These are phyloP conservation scores for Dendrocopos noguchii DNA, from an alignment of 2,113 vertebrate species.

Conservation along the genomic window DNA sequence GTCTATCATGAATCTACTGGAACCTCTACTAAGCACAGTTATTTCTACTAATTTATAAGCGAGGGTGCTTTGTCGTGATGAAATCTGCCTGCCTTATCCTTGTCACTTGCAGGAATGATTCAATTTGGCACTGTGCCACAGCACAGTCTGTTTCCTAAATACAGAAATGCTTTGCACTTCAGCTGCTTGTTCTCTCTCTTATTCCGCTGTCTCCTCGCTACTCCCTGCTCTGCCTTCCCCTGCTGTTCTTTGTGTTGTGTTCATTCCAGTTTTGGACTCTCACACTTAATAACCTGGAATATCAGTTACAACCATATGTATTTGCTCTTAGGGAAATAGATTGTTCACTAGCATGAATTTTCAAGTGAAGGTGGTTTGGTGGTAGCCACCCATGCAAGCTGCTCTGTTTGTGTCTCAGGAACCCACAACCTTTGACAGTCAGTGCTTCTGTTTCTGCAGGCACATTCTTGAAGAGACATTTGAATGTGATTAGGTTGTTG, in stretches of 20 bases:
- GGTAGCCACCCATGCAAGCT: neutral
- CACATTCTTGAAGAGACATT: neutral
- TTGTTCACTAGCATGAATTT: neutral
- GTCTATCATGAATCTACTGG: neutral
- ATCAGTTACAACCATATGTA: neutral
- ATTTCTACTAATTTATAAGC: neutral
- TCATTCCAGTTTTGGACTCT: neutral
- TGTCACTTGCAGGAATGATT: slow-evolving; percentile 31
- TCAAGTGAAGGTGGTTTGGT: neutral
- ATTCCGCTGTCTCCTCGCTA: neutral
- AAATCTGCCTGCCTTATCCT: slow-evolving; percentile 15
- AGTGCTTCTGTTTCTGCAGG: neutral
- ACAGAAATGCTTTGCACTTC: slow-evolving; percentile 38
- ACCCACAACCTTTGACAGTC: neutral
- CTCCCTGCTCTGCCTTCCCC: neutral
- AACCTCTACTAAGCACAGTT: neutral
- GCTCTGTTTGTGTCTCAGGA: neutral
- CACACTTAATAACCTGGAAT: slow-evolving; percentile 17
- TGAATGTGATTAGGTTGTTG: neutral
- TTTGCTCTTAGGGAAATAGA: neutral
- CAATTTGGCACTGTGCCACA: slow-evolving; percentile 38
- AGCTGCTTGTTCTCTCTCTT: slow-evolving; percentile 12
- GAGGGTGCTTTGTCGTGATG: neutral
- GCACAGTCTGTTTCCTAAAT: slow-evolving; percentile 62
- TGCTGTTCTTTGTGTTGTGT: neutral